Evolutionary conservation across 2,113 vertebrate genomes (phyloP).

Genomic region (Cyanoramphus novaezelandiae): DNA sequence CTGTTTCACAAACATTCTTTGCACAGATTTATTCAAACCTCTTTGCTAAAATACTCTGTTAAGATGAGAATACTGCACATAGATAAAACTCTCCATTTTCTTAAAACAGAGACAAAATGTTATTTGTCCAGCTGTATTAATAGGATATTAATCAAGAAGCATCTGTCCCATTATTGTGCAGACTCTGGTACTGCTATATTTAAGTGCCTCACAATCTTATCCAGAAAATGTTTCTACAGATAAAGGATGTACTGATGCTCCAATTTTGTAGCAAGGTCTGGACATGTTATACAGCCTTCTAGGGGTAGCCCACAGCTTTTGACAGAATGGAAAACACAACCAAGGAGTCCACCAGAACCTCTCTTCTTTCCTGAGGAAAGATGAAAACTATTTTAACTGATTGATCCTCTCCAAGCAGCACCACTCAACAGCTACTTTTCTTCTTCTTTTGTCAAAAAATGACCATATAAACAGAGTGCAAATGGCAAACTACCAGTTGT

Average conservation of each 20-base stretch:
- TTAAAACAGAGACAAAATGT: background rate
- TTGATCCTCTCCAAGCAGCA: background rate
- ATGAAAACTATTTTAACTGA: background rate
- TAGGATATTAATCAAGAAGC: background rate
- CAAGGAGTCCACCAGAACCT: background rate
- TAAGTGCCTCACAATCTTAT: background rate
- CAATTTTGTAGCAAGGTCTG: background rate
- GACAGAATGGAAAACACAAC: background rate
- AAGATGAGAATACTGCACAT: background rate
- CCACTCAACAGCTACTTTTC: background rate
- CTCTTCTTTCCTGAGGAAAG: background rate
- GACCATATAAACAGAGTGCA: background rate
- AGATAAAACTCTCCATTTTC: background rate
- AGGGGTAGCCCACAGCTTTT: accelerated
- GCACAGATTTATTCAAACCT: background rate
- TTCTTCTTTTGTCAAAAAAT: background rate
- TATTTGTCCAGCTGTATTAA: background rate
- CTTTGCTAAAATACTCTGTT: background rate
- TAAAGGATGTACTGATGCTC: background rate
- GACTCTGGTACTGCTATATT: background rate
- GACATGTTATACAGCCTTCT: background rate
- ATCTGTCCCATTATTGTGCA: background rate
- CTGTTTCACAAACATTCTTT: constrained; percentile 9
- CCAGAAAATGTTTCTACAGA: background rate
- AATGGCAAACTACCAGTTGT: background rate